Base-by-base conservation (phyloP, 2,888 invertebrate genomes). In the Drosophila longiperda region DNA sequence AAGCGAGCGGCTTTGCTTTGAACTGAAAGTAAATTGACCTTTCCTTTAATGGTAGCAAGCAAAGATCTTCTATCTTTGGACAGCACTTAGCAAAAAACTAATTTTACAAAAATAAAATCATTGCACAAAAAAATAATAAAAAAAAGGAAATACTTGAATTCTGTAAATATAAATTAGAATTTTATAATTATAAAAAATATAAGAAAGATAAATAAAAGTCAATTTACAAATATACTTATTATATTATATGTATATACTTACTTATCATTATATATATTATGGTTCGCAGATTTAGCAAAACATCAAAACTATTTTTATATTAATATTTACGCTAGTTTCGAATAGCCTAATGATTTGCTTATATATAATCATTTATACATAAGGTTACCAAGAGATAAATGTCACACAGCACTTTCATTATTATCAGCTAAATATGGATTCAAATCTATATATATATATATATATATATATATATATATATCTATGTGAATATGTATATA, bases 11-110 rank as follows among this genome's bases (percentile, higher is more conserved):
- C 23, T 1, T 8, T 55, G 38, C 15, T 20, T 15, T 69, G 45
- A 60, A 68, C 75, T 66, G 68, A 78, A 70, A 82, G 73, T 73
- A 65, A 69, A 67, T 73, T 82, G 80, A 80, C 66, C 70, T 71
- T 69, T 69, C 75, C 29, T 29, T 29, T 29, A 29, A 29, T 29
- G 29, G 29, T 29, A 6, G 29, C 32, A 17, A 48, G 1, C 20
- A n/a, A 6, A 55, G 12, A 69, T 45, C 49, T 55, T 2, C 7
- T 9, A 34, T 38, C 26, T 38, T 12, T 5, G 7, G 26, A 36
- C 38, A 45, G 45, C 8, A 48, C 32, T 61, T n/a, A 12, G 12
- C n/a, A 1, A 34, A 36, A 36, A 9, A 9, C 12, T 33, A 11
- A 3, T 33, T 17, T 29, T 38, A 17, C 29, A 29, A 29, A 55